These are phyloP conservation scores for Asobara japonica DNA, from an alignment of 1,140 invertebrate genomes.

Conservation along the genomic window DNA sequence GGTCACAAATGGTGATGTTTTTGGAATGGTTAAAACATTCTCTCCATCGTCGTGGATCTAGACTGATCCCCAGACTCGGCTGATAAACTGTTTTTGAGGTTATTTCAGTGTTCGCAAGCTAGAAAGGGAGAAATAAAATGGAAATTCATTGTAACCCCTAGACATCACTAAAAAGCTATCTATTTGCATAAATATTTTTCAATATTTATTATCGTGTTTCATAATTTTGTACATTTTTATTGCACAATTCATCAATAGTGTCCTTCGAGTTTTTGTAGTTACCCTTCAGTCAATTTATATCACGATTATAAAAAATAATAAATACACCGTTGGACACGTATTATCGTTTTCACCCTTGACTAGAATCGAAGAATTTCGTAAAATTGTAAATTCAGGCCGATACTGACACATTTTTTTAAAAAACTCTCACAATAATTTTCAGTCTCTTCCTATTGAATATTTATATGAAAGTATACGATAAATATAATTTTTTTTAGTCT, in stretches of 20 bases:
- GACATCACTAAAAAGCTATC: too few species aligned
- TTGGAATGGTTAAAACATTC: too few species aligned
- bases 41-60: too few species aligned
- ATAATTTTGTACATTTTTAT: neutral
- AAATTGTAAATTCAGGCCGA: neutral
- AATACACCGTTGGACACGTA: neutral
- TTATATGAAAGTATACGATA: neutral
- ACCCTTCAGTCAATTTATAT: neutral
- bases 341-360: neutral
- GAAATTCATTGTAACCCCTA: too few species aligned
- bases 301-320: neutral
- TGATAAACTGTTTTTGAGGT: too few species aligned
- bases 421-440: neutral
- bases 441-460: too few species aligned
- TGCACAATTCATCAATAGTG: neutral
- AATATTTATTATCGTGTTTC: constrained; percentile 1
- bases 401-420: neutral
- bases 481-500: neutral
- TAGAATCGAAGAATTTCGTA: neutral
- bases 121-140: too few species aligned
- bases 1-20: too few species aligned
- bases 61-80: too few species aligned
- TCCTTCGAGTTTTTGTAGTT: neutral
- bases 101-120: too few species aligned
- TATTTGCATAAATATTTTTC: neutral